phyloP scores from a whole-genome alignment of 92 coral and sea anemone genomes.

The Phenganax subtilis region DNA sequence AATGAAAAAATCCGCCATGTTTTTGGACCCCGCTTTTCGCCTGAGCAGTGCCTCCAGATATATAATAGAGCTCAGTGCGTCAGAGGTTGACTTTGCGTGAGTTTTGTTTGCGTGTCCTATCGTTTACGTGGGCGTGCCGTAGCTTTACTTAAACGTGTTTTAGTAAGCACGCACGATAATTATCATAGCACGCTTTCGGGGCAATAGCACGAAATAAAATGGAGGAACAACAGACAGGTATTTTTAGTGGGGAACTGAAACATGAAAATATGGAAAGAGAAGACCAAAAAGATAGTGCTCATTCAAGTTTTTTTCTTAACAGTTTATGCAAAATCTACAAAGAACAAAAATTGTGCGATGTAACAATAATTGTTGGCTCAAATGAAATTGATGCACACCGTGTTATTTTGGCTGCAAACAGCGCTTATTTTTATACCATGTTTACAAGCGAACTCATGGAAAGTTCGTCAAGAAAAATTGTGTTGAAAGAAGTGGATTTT shows the following conservation, averaged over 20 bases:
- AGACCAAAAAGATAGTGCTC: conserved; percentile 75
- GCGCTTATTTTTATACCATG: conserved; percentile 89
- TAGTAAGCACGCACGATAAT: not conserved
- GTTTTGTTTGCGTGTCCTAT: not conserved
- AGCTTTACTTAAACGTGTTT: not conserved
- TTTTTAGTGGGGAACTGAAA: conserved; percentile 31
- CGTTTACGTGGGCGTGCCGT: conserved; percentile 21
- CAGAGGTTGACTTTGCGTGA: not conserved
- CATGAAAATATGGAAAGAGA: conserved; percentile 51
- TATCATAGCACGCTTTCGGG: not conserved
- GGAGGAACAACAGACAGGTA: conserved; percentile 49
- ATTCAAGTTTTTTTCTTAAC: conserved; percentile 76
- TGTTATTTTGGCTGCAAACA: conserved; percentile 87
- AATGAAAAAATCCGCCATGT: too few species aligned
- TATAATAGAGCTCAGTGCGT: too few species aligned
- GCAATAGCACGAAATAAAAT: conserved; percentile 27
- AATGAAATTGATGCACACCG: conserved; percentile 78
- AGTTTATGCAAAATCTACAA: conserved; percentile 65
- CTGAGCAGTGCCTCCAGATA: too few species aligned
- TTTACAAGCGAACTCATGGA: conserved; percentile 90
- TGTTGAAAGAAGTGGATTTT: conserved; percentile 72
- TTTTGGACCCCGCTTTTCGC: too few species aligned
- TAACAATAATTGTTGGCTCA: conserved; percentile 67
- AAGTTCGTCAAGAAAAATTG: conserved; percentile 67
- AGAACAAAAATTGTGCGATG: conserved; percentile 83